Conservation (phyloP, 2,797 vertebrate genomes). For the Pyrocephalus nanus region DNA sequence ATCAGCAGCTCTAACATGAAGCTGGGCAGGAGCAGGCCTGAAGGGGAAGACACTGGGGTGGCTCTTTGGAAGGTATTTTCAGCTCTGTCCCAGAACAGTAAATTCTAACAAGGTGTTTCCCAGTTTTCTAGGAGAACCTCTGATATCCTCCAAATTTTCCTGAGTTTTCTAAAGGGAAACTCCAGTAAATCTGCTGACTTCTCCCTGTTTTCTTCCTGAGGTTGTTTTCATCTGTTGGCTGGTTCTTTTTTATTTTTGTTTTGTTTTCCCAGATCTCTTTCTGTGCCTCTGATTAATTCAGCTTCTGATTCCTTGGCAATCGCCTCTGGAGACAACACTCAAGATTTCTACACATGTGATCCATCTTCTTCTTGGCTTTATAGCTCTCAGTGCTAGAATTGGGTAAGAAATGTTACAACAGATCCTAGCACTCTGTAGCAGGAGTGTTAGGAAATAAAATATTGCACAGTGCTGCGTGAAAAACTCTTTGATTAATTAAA, state of each 20-base stretch:
- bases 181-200: not conserved
- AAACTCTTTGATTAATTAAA: constrained; percentile 50
- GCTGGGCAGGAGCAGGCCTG: not conserved
- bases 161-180: not conserved
- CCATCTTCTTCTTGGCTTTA: not conserved
- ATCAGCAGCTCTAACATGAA: not conserved
- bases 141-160: not conserved
- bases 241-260: not conserved
- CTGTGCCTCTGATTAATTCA: constrained; percentile 1
- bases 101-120: not conserved
- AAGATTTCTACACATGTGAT: not conserved
- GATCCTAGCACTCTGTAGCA: not conserved
- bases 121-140: not conserved
- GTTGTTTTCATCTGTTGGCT: not conserved
- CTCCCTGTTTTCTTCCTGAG: not conserved
- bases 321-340: not conserved
- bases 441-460: constrained; percentile 49
- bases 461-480: not conserved
- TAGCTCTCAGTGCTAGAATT: not conserved
- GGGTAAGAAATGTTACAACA: constrained; percentile 61
- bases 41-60: not conserved
- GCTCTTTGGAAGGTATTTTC: not conserved
- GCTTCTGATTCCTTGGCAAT: constrained; percentile 16
- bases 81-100: not conserved
- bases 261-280: not conserved